Base-by-base conservation (phyloP, 2,888 invertebrate genomes). In the Octonoba sinensis region DNA sequence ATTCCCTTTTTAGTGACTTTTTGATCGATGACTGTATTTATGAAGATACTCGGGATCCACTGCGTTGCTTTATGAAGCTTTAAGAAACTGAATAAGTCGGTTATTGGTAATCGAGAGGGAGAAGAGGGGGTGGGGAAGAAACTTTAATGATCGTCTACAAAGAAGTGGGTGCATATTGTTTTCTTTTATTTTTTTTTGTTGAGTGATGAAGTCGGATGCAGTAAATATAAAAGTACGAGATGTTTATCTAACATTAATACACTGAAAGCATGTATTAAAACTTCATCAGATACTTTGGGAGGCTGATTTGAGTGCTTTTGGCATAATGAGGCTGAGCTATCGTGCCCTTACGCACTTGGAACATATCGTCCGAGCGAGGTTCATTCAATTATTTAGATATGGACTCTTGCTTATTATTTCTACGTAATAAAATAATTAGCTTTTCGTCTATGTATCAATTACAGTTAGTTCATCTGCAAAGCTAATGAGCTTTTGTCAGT, bases 1-100 rank as follows among this genome's bases (percentile, higher is more conserved):
- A 60, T 44, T 49, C 59, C 57, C 65, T 77, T 46, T 54, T 36
- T 54, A 36, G 47, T 67, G 62, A 44, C 49, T 51, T 64, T 54
- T 66, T 78, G 78, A 78, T 78, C 78, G 78, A 78, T 78, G 72
- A 57, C 59, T 51, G 65, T 22, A 66, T 78, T 78, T 72, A 78
- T 78, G 78, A 78, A 78, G 78, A 72, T 66, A 60, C 66, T 65
- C 22, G 18, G 51, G 76, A 66, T 15, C 65, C 78, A 66, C 36
- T 36, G 54, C 22, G 60, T 57, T 66, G 72, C 59, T 59, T 65
- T 70, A 60, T 59, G 54, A 36, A 66, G 65, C 59, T 78, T 78
- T 71, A 72, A 65, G 78, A 72, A 59, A 47, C 66, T 51, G 60
- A 70, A 71, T 78, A 78, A 72, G 78, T 72, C 72, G 78, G 72